These are phyloP conservation scores for Cantharis rufa DNA, from an alignment of 2,888 invertebrate species.

Conservation along the genomic window DNA sequence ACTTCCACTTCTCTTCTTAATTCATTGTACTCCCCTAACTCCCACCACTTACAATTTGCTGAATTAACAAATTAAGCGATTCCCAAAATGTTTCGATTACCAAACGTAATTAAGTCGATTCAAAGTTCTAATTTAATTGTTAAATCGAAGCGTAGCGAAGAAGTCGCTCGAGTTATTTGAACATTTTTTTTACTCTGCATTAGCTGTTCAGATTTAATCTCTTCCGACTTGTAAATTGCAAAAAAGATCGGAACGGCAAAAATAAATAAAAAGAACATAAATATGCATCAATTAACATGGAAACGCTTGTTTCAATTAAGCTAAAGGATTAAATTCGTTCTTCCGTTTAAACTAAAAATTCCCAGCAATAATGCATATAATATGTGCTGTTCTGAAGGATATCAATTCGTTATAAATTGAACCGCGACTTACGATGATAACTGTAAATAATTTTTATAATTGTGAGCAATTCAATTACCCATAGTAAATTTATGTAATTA, in stretches of 20 bases:
- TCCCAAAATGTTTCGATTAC: constrained; percentile 29
- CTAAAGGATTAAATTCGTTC: not conserved
- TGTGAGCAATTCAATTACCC: not conserved
- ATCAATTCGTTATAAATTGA: not conserved
- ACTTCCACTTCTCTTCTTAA: constrained; percentile 39
- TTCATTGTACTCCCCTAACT: constrained; percentile 31
- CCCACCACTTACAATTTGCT: constrained; percentile 20
- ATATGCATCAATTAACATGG: not conserved
- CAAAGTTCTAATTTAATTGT: too few relatives aligned
- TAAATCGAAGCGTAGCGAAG: too few relatives aligned
- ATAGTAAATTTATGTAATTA: not conserved
- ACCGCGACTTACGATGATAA: not conserved
- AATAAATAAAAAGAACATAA: not conserved
- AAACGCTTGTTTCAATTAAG: not conserved
- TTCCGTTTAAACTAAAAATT: not conserved
- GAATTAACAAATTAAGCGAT: constrained; percentile 16
- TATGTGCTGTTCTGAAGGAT: not conserved
- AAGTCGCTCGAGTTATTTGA: too few relatives aligned
- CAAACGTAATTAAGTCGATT: too few relatives aligned
- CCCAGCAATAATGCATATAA: not conserved
- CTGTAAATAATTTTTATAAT: not conserved
- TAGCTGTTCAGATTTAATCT: too few relatives aligned
- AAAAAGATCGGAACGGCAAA: too few relatives aligned
- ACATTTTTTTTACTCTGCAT: too few relatives aligned
- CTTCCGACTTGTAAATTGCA: too few relatives aligned